Conservation (phyloP, 2,888 invertebrate genomes). For the Slavum lentiscoides region DNA sequence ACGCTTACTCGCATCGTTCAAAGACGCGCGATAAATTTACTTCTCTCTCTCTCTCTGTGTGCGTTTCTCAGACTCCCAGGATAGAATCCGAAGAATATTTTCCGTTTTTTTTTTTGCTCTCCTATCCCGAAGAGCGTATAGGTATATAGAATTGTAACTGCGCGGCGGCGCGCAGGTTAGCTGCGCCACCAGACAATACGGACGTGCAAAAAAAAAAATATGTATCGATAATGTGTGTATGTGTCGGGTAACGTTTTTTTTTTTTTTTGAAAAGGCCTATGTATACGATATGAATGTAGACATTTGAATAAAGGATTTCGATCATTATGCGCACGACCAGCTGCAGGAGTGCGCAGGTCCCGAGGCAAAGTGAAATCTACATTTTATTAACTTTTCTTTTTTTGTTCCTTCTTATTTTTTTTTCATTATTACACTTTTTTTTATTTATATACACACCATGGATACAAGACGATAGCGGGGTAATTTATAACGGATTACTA, state of each 20-base stretch:
- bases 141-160: background rate
- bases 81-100: background rate
- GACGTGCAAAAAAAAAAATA: background rate
- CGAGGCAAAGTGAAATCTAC: conserved; percentile 51
- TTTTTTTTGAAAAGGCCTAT: conserved; percentile 7
- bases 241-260: background rate
- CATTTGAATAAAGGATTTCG: conserved; percentile 47
- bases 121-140: background rate
- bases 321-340: conserved; percentile 5
- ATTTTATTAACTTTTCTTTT: conserved; percentile 52
- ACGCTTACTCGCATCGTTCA: background rate
- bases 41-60: background rate
- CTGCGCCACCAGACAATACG: background rate
- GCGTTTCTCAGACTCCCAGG: too few relatives aligned
- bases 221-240: background rate
- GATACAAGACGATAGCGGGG: conserved; percentile 36
- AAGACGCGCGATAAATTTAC: conserved; percentile 24
- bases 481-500: conserved; percentile 53
- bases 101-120: background rate
- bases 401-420: conserved; percentile 31
- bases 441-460: background rate
- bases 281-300: background rate
- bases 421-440: background rate
- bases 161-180: conserved; percentile 7
- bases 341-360: background rate